phyloP scores from a whole-genome alignment of 2,888 invertebrate genomes.

The Amaurobius ferox region DNA sequence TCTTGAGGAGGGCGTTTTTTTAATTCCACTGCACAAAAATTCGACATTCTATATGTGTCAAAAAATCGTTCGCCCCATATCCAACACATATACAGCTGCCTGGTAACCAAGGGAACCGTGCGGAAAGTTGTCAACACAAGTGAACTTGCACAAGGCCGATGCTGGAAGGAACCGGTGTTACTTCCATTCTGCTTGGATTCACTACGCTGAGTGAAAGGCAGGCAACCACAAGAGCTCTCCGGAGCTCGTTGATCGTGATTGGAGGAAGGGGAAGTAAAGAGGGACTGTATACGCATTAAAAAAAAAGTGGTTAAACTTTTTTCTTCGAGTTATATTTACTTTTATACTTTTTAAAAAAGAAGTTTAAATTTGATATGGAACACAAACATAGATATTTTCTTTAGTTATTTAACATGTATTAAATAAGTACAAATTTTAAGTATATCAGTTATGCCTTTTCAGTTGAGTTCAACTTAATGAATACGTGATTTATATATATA shows the following conservation, averaged over 20 bases:
- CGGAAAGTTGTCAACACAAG: conserved; percentile 55
- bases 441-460: no score
- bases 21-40: conserved; percentile 4
- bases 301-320: neutral
- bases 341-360: no score
- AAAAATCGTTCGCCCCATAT: neutral
- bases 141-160: conserved; percentile 65
- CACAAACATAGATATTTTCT: no score
- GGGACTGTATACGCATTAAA: conserved; percentile 19
- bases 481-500: no score
- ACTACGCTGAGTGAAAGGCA: conserved; percentile 61
- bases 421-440: no score
- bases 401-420: no score
- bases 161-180: conserved; percentile 7
- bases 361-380: no score
- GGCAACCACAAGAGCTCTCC: conserved; percentile 25
- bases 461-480: no score
- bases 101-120: conserved; percentile 59
- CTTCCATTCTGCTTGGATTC: conserved; percentile 60
- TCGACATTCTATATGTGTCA: conserved; percentile 4
- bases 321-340: neutral
- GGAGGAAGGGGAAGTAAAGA: conserved; percentile 1
- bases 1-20: neutral
- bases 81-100: neutral
- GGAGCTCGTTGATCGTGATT: conserved; percentile 7